Evolutionary conservation across 2,797 vertebrate species (phyloP).

Genomic region (Rhincodon typus): DNA sequence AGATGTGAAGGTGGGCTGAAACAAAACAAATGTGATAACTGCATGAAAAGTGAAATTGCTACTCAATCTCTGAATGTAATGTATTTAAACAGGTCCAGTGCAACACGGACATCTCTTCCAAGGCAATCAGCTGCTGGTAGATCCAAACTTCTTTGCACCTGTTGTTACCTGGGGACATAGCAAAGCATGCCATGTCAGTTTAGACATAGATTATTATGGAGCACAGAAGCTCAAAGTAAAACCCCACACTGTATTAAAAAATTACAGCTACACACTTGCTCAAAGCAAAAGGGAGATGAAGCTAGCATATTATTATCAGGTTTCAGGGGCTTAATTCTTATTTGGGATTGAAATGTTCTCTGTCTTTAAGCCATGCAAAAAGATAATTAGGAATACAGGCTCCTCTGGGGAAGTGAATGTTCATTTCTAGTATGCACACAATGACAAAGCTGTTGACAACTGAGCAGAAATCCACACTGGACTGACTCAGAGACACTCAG

Average conservation of each 20-base stretch:
- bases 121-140: neutral
- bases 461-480: neutral
- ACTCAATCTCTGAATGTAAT: neutral
- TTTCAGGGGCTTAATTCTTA: neutral
- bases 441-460: neutral
- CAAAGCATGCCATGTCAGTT: neutral
- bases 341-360: neutral
- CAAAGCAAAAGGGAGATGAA: neutral
- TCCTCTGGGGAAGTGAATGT: neutral
- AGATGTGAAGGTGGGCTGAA: neutral
- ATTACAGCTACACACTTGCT: neutral
- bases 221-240: neutral
- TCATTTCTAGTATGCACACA: neutral
- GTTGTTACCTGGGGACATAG: neutral
- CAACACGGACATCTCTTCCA: neutral
- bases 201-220: neutral
- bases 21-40: neutral
- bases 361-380: neutral
- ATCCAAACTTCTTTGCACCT: neutral
- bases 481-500: constrained; percentile 2
- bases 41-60: neutral
- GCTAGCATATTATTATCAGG: neutral
- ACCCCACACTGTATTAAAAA: neutral
- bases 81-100: neutral
- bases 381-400: neutral